These are phyloP conservation scores for Lepas anatifera DNA, from an alignment of 2,888 invertebrate species.

Conservation along the genomic window DNA sequence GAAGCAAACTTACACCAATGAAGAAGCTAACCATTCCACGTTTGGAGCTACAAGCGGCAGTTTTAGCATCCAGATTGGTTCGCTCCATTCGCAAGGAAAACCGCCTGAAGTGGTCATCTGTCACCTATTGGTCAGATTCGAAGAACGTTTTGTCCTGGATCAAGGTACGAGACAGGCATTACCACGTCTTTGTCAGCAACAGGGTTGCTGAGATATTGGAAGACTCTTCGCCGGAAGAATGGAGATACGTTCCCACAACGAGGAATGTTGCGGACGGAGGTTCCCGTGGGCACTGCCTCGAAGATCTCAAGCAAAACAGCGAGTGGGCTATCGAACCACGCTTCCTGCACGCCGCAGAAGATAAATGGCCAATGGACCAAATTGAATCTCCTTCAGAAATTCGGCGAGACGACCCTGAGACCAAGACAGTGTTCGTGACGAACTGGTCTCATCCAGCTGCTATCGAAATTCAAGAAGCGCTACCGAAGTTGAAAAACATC, in stretches of 20 bases:
- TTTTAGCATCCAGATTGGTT: neutral
- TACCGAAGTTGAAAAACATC: neutral
- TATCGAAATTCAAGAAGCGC: neutral
- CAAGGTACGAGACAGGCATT: neutral
- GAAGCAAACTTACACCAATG: neutral
- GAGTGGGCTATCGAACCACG: neutral
- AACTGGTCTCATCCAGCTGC: neutral
- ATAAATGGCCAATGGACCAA: neutral
- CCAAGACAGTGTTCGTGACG: neutral
- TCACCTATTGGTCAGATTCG: neutral
- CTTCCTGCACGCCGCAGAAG: neutral
- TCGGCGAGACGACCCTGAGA: neutral
- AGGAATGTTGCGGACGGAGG: too few relatives aligned
- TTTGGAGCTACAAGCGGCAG: neutral
- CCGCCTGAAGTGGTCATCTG: neutral
- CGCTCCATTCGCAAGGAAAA: neutral
- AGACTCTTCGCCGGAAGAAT: neutral
- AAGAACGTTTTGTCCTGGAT: neutral
- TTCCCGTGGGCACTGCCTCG: neutral
- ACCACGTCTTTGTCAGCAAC: neutral
- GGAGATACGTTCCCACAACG: neutral
- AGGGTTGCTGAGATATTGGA: neutral
- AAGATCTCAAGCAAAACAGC: neutral
- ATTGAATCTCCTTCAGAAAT: neutral
- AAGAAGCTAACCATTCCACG: neutral